Evolutionary conservation across 2,888 invertebrate genomes (phyloP), one percentile per base, ranked within the genome.

Genomic region (Notodromas monacha): DNA sequence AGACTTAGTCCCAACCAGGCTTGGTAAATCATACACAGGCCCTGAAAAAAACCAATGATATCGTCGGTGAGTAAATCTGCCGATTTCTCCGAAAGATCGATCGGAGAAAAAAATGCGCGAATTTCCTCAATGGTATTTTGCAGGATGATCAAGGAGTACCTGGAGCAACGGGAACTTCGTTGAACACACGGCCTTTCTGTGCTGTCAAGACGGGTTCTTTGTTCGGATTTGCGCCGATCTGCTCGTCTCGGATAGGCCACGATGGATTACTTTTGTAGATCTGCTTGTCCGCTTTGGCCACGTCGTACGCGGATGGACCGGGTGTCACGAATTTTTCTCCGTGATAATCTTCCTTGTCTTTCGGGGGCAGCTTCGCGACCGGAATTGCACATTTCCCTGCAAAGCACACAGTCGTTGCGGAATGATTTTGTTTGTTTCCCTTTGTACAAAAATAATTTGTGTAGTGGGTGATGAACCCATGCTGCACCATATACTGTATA

Each of bases 301-400:
- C 21, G 21, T 21, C 21, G 21, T 21, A 21, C 21, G 6, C 21
- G 8, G 21, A 21, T n/a, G 21, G 21, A n/a, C 21, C 21, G 8
- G 21, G 21, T 8, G 21, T 21, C 21, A 8, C n/a, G 21, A 21
- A 21, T n/a, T 21, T 21, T n/a, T 21, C 21, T 6, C 6, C 6
- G 6, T 21, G 8, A 6, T 8, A 6, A 8, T 21, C 21, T 21
- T 21, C 21, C 21, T 21, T 21, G 21, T 21, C 21, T 21, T 21
- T 21, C n/a, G 21, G 21, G 21, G 21, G 21, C 21, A 21, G 21
- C 21, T 21, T 21, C n/a, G 21, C 21, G 8, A 21, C 21, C 21
- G 21, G 21, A 6, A 21, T n/a, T 6, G 8, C 21, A 6, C 6
- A 6, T 21, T 21, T 21, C 21, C 21, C 21, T 21, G 21, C 21